These are phyloP conservation scores for Amphimallon solstitiale DNA, from an alignment of 2,888 invertebrate genomes.

Conservation along the genomic window DNA sequence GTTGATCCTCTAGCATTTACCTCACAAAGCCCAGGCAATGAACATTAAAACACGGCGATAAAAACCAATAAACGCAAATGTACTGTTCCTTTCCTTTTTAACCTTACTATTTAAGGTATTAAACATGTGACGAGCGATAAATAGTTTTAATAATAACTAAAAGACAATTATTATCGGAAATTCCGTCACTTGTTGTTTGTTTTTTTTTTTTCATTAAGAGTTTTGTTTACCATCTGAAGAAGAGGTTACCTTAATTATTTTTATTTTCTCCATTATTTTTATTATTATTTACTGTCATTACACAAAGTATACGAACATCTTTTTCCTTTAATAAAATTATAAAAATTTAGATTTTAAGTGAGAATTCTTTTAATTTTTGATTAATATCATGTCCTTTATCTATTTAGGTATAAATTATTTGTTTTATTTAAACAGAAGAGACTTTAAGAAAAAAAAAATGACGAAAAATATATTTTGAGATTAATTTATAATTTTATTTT, in stretches of 20 bases:
- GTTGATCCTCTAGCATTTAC: slow-evolving; percentile 53
- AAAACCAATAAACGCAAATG: neutral
- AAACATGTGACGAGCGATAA: neutral
- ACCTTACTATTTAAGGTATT: neutral
- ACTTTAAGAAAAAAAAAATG: too few species aligned
- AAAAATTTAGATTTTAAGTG: neutral
- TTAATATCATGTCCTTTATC: too few species aligned
- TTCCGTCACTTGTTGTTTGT: too few species aligned
- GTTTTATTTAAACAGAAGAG: too few species aligned
- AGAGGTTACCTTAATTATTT: slow-evolving; percentile 6
- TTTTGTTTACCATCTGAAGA: neutral
- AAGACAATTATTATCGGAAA: neutral
- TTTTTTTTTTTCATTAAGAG: too few species aligned
- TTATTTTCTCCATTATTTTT: slow-evolving; percentile 2
- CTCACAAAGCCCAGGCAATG: slow-evolving; percentile 49
- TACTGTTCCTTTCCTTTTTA: neutral
- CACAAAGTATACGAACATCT: slow-evolving; percentile 18
- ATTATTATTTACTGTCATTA: neutral
- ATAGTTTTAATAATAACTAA: neutral
- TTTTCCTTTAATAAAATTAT: neutral
- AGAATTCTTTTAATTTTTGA: neutral
- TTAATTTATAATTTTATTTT: too few species aligned
- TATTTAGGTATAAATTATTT: too few species aligned
- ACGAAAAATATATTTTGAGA: too few species aligned
- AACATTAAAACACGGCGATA: slow-evolving; percentile 37